Percentiles rank a stretch among this genome's conserved stretches.
phyloP scores from a whole-genome alignment of 2,113 vertebrate genomes.

The Sander lucioperca region DNA sequence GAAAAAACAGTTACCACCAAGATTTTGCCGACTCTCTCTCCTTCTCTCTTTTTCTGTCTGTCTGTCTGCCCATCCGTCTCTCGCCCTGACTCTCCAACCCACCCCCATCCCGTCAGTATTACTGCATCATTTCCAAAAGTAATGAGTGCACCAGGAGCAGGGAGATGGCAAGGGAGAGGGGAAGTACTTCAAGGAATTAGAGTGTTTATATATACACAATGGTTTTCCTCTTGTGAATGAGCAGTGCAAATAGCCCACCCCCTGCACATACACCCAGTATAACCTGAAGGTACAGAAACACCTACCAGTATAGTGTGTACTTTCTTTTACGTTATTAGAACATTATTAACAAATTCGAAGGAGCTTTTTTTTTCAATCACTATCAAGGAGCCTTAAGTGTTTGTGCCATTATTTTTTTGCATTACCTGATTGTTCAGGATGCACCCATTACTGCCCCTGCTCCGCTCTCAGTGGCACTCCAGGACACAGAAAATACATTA shows the following conservation, averaged over 20 bases:
- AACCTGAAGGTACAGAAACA: slow-evolving; percentile 38
- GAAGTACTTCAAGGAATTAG: slow-evolving; percentile 72
- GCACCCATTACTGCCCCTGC: slow-evolving; percentile 42
- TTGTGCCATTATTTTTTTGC: slow-evolving; percentile 32
- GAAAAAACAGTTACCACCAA: slow-evolving; percentile 74
- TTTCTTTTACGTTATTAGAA: slow-evolving; percentile 30
- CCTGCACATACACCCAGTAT: slow-evolving; percentile 18
- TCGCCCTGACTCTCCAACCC: slow-evolving; percentile 32
- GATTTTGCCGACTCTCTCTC: slow-evolving; percentile 49
- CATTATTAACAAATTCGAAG: slow-evolving; percentile 43
- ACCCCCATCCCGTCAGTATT: slow-evolving; percentile 45
- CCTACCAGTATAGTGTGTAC: slow-evolving; percentile 22
- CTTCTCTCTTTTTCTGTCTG: slow-evolving; percentile 25
- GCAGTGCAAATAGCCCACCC: slow-evolving; percentile 59
- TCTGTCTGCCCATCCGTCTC: slow-evolving; percentile 56
- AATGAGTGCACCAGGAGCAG: slow-evolving; percentile 76
- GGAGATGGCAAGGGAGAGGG: slow-evolving; percentile 49
- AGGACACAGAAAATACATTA: slow-evolving; percentile 66
- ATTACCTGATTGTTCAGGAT: slow-evolving; percentile 48
- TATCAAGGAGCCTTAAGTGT: slow-evolving; percentile 14
- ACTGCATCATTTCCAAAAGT: slow-evolving; percentile 76
- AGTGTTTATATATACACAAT: slow-evolving; percentile 77
- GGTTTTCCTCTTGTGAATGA: slow-evolving; percentile 70
- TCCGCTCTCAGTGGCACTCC: slow-evolving; percentile 52
- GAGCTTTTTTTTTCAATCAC: slow-evolving; percentile 39